Evolutionary conservation across 2,888 invertebrate species (phyloP).

Genomic region (Netelia fuscicornis): DNA sequence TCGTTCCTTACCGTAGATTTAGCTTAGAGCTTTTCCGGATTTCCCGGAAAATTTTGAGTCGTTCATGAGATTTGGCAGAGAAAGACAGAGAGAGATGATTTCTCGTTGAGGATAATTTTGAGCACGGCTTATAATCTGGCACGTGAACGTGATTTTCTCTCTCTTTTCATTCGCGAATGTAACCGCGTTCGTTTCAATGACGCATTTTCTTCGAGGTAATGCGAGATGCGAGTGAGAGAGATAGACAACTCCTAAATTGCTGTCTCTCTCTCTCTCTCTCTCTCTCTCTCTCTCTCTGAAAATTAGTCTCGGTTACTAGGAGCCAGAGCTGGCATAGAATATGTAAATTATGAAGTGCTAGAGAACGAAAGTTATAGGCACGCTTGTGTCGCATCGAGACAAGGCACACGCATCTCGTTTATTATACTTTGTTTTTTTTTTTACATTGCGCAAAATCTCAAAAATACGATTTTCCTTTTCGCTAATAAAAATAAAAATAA

Average conservation of each 20-base stretch:
- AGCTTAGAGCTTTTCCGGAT: constrained; percentile 36
- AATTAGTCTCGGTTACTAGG: constrained; percentile 52
- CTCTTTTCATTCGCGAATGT: constrained; percentile 4
- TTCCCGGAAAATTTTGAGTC: constrained; percentile 47
- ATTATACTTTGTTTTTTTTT: not conserved
- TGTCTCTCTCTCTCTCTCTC: no score
- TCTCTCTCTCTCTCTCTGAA: constrained; percentile 22
- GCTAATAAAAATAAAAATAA: no score
- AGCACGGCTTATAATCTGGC: constrained; percentile 42
- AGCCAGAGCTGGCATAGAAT: constrained; percentile 1
- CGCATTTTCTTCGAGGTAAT: constrained; percentile 4
- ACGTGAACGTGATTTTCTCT: not conserved
- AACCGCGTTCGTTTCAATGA: constrained; percentile 22
- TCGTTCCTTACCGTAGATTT: not conserved
- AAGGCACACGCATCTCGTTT: not conserved
- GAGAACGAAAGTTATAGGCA: constrained; percentile 29
- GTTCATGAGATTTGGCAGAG: not conserved
- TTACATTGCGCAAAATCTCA: no score
- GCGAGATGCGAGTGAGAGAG: not conserved
- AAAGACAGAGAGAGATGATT: not conserved
- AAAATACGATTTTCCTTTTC: no score
- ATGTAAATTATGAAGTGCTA: constrained; percentile 60
- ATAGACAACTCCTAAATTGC: no score
- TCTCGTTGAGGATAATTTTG: constrained; percentile 42
- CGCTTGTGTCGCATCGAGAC: not conserved